Conservation (phyloP, 2,888 invertebrate genomes). For the Norana najaformis region DNA sequence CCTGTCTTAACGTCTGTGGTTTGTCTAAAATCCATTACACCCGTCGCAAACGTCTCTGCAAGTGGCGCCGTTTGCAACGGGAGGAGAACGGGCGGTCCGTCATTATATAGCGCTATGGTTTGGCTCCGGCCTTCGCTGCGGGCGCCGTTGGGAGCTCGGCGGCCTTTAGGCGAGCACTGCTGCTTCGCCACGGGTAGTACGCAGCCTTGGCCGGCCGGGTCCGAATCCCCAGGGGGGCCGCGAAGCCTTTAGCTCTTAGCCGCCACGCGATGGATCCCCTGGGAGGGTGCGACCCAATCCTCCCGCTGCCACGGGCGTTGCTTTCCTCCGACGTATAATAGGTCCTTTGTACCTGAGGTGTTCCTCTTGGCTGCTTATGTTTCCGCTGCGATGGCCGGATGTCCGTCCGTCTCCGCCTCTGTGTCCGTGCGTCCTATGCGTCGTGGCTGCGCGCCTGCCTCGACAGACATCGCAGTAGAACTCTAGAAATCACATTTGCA, state of each 20-base stretch:
- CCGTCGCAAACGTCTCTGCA: not conserved
- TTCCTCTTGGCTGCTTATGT: not conserved
- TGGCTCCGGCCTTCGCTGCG: constrained; percentile 8
- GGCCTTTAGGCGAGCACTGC: constrained; percentile 23
- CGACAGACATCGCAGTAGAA: not conserved
- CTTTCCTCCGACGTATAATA: constrained; percentile 9
- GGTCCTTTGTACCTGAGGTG: constrained; percentile 19
- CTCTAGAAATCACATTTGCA: constrained; percentile 14
- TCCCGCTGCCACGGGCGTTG: constrained; percentile 15
- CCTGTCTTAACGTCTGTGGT: constrained; percentile 19
- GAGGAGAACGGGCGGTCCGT: constrained; percentile 21
- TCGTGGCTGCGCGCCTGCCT: not conserved
- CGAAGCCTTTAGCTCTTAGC: constrained; percentile 24
- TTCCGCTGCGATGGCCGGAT: not conserved
- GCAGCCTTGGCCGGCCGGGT: constrained; percentile 3
- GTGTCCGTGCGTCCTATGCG: not conserved
- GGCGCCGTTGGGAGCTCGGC: not conserved
- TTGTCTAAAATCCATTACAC: constrained; percentile 9
- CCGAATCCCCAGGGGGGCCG: constrained; percentile 16
- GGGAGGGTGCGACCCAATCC: constrained; percentile 26
- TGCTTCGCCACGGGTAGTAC: constrained; percentile 21
- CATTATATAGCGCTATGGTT: not conserved
- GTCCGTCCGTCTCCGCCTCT: not conserved
- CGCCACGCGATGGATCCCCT: constrained; percentile 23
- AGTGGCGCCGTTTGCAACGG: constrained; percentile 7